Percentiles rank a stretch among this genome's conserved stretches.
Evolutionary conservation across 1,140 invertebrate genomes (phyloP).

Genomic region (Drosophila grimshawi): DNA sequence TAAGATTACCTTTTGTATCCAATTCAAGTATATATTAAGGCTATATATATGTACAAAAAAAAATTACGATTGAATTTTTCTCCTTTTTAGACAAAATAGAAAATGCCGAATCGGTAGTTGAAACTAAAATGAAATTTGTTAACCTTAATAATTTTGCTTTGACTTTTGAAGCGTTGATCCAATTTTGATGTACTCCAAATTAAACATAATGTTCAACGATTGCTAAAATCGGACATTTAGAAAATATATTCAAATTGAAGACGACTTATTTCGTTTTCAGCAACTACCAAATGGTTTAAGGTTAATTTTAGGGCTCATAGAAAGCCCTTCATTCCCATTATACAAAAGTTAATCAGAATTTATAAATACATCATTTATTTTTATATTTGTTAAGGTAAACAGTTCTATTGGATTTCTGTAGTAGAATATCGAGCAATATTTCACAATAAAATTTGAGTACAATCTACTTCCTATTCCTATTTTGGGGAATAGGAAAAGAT

Average conservation of each 20-base stretch:
- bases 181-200: slow-evolving; percentile 20
- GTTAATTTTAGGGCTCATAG: too few relatives aligned
- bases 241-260: background rate
- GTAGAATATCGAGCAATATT: too few relatives aligned
- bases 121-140: slow-evolving; percentile 33
- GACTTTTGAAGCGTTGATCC: slow-evolving; percentile 29
- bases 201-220: background rate
- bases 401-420: too few relatives aligned
- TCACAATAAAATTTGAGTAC: too few relatives aligned
- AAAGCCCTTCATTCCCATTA: too few relatives aligned
- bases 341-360: too few relatives aligned
- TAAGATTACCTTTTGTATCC: background rate
- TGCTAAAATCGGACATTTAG: background rate
- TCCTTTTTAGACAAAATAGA: slow-evolving; percentile 28
- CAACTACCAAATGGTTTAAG: too few relatives aligned
- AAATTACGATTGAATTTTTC: slow-evolving; percentile 51
- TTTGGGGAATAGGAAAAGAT: too few relatives aligned
- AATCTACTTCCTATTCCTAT: too few relatives aligned
- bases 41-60: slow-evolving; percentile 1
- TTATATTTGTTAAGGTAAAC: too few relatives aligned
- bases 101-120: slow-evolving; percentile 41
- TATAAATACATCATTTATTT: too few relatives aligned
- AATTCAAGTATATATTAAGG: background rate
- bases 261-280: background rate
- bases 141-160: slow-evolving; percentile 40